Percentiles rank a stretch among this genome's conserved stretches.
Evolutionary conservation across 2,797 vertebrate species (phyloP).

Genomic region (Phrynocephalus forsythii): DNA sequence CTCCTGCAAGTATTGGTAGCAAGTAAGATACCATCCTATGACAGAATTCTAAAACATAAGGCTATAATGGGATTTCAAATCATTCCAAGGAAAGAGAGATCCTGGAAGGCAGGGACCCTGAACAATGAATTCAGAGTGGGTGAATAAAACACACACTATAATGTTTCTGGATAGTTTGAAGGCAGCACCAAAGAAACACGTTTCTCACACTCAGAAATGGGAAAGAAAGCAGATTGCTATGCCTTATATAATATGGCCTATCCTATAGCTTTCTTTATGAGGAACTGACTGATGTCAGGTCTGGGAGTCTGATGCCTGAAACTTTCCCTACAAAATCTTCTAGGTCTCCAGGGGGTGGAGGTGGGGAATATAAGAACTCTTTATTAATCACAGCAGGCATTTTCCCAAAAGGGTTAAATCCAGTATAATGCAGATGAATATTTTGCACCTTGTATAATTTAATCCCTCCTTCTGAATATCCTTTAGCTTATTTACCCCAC

Average conservation of each 20-base stretch:
- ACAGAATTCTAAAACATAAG: neutral
- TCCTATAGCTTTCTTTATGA: neutral
- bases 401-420: too few relatives aligned
- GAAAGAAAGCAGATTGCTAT: neutral
- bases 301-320: too few relatives aligned
- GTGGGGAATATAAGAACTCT: too few relatives aligned
- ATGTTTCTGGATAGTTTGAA: neutral
- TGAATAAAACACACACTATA: neutral
- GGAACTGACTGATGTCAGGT: neutral
- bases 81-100: neutral
- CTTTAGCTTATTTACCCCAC: too few relatives aligned
- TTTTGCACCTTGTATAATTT: too few relatives aligned
- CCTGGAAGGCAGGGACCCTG: neutral
- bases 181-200: neutral
- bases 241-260: neutral
- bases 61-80: neutral
- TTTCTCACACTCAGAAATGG: neutral
- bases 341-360: too few relatives aligned
- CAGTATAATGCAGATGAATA: too few relatives aligned
- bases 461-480: too few relatives aligned
- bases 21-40: neutral
- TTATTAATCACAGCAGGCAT: too few relatives aligned
- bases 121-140: neutral
- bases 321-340: too few relatives aligned
- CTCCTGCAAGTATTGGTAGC: neutral